Base-by-base conservation (phyloP, 2,888 invertebrate species). In the Scaptomyza tumidula region DNA sequence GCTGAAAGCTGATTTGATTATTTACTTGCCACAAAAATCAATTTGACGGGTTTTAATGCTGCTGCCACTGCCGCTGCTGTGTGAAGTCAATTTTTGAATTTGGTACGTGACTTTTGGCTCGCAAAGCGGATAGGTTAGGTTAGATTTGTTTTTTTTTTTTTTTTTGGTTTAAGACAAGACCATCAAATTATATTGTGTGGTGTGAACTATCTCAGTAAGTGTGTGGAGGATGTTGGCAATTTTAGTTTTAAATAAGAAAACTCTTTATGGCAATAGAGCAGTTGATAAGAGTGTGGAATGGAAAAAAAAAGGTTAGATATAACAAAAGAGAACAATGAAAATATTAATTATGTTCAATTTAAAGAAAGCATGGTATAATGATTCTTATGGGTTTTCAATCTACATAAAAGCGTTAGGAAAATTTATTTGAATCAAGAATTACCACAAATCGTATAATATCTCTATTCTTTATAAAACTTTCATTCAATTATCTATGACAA, bases 1-100 rank as follows among this genome's bases (percentile, higher is more conserved):
- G 49, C 58, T 41, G 41, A 67, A 64, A 65, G 55, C 41, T 70
- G 78, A 86, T 82, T 83, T 80, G 86, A 86, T 86, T 82, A 82
- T 82, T 82, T 86, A 65, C 80, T 80, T 53, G 84, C 86, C 71
- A 65, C 84, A 77, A 83, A 80, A 81, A 81, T 81, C 86, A 86
- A 81, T 81, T 81, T 81, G 61, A 71, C 55, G 69, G 50, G 52
- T 44, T 69, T 56, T 60, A 45, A 37, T 57, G 54, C 37, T 37
- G 13, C 48, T 45, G 39, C 39, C 14, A 14, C 14, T 39, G 14
- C 14, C 9, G 50, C 35, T 35, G 49, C 49, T 19, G 57, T 72
- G 45, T 53, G 56, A 43, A 33, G 49, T 46, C 61, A 61, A 54
- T 80, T 80, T 71, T 64, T 52, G 71, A 61, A 66, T 62, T 63